Evolutionary conservation across 92 coral and sea anemone genomes (phyloP).

Genomic region (Paragorgia papillata): DNA sequence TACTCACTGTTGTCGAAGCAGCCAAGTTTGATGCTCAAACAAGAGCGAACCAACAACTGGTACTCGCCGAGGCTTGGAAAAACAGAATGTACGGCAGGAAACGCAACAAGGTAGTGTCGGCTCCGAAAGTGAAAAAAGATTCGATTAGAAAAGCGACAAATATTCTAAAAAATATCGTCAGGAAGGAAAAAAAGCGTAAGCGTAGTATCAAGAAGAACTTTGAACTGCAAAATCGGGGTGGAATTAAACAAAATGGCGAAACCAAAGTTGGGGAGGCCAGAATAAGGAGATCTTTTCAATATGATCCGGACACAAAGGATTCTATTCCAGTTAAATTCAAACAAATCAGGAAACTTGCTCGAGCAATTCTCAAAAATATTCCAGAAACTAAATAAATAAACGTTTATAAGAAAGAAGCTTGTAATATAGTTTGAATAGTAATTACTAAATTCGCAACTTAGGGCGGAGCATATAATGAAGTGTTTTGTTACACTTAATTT

Average conservation of each 20-base stretch:
- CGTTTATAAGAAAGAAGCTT: too few relatives aligned
- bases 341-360: conserved; percentile 5
- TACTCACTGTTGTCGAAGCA: conserved; percentile 85
- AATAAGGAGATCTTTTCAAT: not conserved
- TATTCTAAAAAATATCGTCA: conserved; percentile 1
- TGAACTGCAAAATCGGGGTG: not conserved
- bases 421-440: too few relatives aligned
- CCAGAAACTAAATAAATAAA: not conserved
- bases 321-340: not conserved
- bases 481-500: too few relatives aligned
- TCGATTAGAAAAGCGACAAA: not conserved
- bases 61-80: conserved; percentile 43
- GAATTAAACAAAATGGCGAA: not conserved
- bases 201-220: not conserved
- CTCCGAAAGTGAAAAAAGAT: not conserved
- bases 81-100: conserved; percentile 23
- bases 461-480: too few relatives aligned
- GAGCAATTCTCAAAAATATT: conserved; percentile 2
- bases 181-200: conserved; percentile 4
- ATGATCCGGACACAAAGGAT: not conserved
- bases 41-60: conserved; percentile 70
- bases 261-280: not conserved
- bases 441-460: too few relatives aligned
- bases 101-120: not conserved
- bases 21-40: conserved; percentile 90